Percentiles rank a stretch among this genome's conserved stretches.
These are phyloP conservation scores for Diplosoma virens DNA, from an alignment of 23 tunicate genomes.

Conservation along the genomic window DNA sequence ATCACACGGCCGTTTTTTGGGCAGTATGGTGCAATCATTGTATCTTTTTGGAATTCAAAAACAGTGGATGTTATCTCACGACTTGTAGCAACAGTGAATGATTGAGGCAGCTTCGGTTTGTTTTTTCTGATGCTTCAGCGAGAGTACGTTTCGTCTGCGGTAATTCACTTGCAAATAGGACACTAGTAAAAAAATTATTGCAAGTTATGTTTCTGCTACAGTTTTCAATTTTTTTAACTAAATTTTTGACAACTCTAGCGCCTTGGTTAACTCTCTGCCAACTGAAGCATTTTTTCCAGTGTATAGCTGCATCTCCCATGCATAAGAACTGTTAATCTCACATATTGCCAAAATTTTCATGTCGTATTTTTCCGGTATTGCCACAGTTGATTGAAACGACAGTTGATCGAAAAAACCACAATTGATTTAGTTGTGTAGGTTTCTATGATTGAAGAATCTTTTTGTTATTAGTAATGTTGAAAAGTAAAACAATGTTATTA, in stretches of 20 bases:
- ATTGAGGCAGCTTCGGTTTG: conserved; percentile 27
- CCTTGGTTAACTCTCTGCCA: conserved; percentile 35
- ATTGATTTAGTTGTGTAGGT: too few relatives aligned
- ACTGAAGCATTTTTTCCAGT: conserved; percentile 22
- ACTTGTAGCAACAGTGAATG: conserved; percentile 5
- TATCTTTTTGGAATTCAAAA: conserved; percentile 22
- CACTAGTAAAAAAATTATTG: conserved; percentile 27
- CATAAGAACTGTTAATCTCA: conserved; percentile 23
- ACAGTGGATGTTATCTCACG: neutral
- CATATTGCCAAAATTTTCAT: conserved; percentile 40
- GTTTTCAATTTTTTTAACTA: conserved; percentile 25
- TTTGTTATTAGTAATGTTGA: too few relatives aligned
- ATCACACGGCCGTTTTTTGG: conserved; percentile 8
- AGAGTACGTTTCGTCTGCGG: conserved; percentile 2
- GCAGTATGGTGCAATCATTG: conserved; percentile 13
- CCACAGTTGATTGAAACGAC: conserved; percentile 4
- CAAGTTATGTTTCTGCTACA: conserved; percentile 16
- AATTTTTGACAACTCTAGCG: conserved; percentile 26
- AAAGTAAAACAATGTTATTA: too few relatives aligned
- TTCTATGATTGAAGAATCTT: too few relatives aligned
- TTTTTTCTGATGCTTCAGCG: neutral
- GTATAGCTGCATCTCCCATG: conserved; percentile 28
- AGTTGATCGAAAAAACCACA: too few relatives aligned
- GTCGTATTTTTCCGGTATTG: conserved; percentile 22
- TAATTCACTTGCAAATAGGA: conserved; percentile 1